phyloP scores from a whole-genome alignment of 2,797 vertebrate genomes.

The Lagodon rhomboides region DNA sequence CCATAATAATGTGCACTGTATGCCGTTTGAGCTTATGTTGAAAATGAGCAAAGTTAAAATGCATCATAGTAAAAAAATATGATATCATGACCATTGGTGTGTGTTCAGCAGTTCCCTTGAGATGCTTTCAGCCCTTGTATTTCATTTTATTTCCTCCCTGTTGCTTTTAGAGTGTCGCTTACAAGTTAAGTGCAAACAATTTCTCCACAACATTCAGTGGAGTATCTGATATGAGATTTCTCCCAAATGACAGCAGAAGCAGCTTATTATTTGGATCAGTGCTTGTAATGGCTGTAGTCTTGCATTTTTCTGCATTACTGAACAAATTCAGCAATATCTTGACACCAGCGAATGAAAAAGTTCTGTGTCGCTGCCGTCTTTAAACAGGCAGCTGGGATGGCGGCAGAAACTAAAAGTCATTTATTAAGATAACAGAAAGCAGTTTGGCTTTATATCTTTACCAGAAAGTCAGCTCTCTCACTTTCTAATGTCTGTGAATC shows the following conservation, averaged over 20 bases:
- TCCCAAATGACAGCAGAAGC: conserved; percentile 59
- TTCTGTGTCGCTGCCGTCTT: conserved; percentile 18
- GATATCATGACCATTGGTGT: conserved; percentile 47
- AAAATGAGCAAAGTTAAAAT: conserved; percentile 33
- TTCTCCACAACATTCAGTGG: conserved; percentile 51
- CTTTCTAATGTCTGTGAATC: conserved; percentile 52
- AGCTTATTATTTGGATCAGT: conserved; percentile 66
- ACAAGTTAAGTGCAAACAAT: conserved; percentile 64
- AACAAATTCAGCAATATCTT: conserved; percentile 49
- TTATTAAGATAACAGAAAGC: conserved; percentile 40
- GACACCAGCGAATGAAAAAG: conserved; percentile 31
- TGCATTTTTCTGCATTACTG: conserved; percentile 57
- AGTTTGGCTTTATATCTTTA: conserved; percentile 24
- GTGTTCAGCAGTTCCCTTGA: conserved; percentile 46
- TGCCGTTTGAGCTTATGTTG: conserved; percentile 9
- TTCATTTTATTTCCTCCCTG: conserved; percentile 54
- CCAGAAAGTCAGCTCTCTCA: conserved; percentile 19
- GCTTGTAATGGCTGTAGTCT: conserved; percentile 45
- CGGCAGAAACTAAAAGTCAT: conserved; percentile 39
- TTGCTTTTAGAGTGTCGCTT: conserved; percentile 64
- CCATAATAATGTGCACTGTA: conserved; percentile 10
- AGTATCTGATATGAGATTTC: conserved; percentile 60
- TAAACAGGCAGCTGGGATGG: conserved; percentile 18
- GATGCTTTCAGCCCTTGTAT: conserved; percentile 43
- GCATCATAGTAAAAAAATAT: conserved; percentile 25